A percentile compares a stretch with the other conserved stretches of the same genome.
Conservation (phyloP, 2,888 invertebrate genomes). For the Agelastica alni region DNA sequence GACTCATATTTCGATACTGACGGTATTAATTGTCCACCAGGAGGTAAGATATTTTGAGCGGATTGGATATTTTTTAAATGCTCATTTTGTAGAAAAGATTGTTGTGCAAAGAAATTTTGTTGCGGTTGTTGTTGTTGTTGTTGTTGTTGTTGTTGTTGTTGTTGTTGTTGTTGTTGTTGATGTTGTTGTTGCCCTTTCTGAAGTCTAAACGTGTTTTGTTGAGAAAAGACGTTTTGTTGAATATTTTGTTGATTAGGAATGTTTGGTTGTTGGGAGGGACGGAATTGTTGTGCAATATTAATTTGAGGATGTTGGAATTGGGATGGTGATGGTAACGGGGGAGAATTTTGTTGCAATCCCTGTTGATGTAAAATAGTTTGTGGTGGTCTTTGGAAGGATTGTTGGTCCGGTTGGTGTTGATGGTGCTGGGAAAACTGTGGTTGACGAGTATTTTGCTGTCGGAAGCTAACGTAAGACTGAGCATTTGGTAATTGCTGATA, state of each 20-base stretch:
- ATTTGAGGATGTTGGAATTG: slow-evolving; percentile 2
- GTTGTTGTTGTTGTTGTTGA: slow-evolving; percentile 35
- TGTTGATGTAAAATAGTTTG: slow-evolving; percentile 37
- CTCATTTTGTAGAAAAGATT: slow-evolving; percentile 28
- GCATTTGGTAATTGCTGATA: slow-evolving; percentile 17
- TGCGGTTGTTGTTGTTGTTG: slow-evolving; percentile 30
- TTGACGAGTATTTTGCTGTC: slow-evolving; percentile 41
- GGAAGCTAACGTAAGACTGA: slow-evolving; percentile 38
- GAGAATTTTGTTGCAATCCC: slow-evolving; percentile 37
- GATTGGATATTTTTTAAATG: slow-evolving; percentile 43
- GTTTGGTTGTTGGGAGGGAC: background rate
- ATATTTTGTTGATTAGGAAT: background rate
- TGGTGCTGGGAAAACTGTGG: slow-evolving; percentile 43
- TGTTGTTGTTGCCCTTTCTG: slow-evolving; percentile 18
- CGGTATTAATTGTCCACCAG: slow-evolving; percentile 75
- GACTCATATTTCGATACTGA: slow-evolving; percentile 81
- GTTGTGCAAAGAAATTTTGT: slow-evolving; percentile 32
- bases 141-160: slow-evolving; percentile 41
- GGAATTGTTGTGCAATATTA: background rate
- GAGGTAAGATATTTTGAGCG: slow-evolving; percentile 58
- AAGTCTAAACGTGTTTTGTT: slow-evolving; percentile 15
- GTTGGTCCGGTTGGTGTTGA: slow-evolving; percentile 43
- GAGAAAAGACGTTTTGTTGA: background rate
- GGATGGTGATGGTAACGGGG: background rate
- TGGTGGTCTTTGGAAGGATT: slow-evolving; percentile 31